Evolutionary conservation across 2,113 vertebrate species (phyloP), one percentile per base, ranked within the genome.

Genomic region (Protobothrops mucrosquamatus): DNA sequence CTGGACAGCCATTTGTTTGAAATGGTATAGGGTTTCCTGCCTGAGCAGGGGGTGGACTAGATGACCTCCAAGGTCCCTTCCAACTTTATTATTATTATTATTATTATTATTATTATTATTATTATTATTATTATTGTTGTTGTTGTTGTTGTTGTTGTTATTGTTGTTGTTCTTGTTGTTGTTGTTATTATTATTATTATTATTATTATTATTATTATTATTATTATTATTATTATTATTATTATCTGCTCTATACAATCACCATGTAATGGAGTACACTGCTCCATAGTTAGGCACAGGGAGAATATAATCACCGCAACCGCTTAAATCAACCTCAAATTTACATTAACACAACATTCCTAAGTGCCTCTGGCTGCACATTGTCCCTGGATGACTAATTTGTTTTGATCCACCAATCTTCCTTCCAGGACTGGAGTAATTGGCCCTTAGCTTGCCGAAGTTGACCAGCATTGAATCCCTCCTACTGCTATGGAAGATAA

Each of bases 211-310:
- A 39, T 39, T 39, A 39, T 39, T 39, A 39, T 39, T 39, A 39
- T 39, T 39, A 39, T 39, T 39, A 39, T 39, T 39, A 39, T 39
- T 39, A 39, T 39, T 39, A 39, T 39, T 39, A 39, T 39, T 39
- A 39, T 39, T 39, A 39, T 39, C 39, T 74, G n/a, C 18, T 74
- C n/a, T 74, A 74, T 20, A 39, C 69, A 74, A 74, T 3, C 5
- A 39, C 6, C 6, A n/a, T 0, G 6, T 34, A 81, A 81, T 81
- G 69, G 69, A 1, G 2, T 20, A 8, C 0, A 6, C n/a, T 8
- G n/a, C n/a, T 81, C n/a, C n/a, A 39, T 81, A 81, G 6, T 39
- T 39, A 81, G 34, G 69, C 34, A 8, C 34, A 22, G 15, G 34
- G 69, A 22, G 69, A 39, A 39, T 81, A 8, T 81, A 39, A 39